Percentiles rank a stretch among this genome's conserved stretches.
Conservation (phyloP, 2,888 invertebrate species). For the Aphidius colemani region DNA sequence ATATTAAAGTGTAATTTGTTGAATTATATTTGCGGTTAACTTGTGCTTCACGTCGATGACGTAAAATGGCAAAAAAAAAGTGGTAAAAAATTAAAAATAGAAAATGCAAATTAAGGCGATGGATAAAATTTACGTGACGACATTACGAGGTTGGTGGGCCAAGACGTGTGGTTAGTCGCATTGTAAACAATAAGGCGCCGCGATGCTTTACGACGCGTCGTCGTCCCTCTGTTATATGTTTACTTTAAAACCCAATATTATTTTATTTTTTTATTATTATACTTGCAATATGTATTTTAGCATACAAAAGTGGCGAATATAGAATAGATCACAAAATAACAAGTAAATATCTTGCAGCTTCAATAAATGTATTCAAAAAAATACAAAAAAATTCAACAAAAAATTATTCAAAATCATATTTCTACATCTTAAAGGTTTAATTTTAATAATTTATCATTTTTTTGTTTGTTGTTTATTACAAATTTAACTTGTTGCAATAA, state of each 20-base stretch:
- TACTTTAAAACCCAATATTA: conserved; percentile 44
- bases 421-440: too few species aligned
- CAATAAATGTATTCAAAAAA: neutral
- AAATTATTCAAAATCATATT: too few species aligned
- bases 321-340: neutral
- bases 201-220: conserved; percentile 61
- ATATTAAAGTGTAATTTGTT: neutral
- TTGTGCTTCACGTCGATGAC: conserved; percentile 8
- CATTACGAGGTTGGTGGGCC: conserved; percentile 38
- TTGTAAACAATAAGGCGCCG: conserved; percentile 65
- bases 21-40: conserved; percentile 17
- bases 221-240: conserved; percentile 42
- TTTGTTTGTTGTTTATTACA: too few species aligned
- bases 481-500: too few species aligned
- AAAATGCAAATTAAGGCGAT: conserved; percentile 17
- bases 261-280: conserved; percentile 15
- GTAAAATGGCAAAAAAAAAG: conserved; percentile 18
- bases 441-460: too few species aligned
- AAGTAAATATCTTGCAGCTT: neutral
- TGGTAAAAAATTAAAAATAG: conserved; percentile 24
- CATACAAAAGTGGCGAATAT: conserved; percentile 11
- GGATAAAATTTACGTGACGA: conserved; percentile 25
- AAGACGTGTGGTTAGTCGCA: conserved; percentile 47
- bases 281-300: conserved; percentile 14
- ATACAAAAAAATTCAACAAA: neutral